Base-by-base conservation (phyloP, 2,797 vertebrate species). In the Apodemus agrarius region DNA sequence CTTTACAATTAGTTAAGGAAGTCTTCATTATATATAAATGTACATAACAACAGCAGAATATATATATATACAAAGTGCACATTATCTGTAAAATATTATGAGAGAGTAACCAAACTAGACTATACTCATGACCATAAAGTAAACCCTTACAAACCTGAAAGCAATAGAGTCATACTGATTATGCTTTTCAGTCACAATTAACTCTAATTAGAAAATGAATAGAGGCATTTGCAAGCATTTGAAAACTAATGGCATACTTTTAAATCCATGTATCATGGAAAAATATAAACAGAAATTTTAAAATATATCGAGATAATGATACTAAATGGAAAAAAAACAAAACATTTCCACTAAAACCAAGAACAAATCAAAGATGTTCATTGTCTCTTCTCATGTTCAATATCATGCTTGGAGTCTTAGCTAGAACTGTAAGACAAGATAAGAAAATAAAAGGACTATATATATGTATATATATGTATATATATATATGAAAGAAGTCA, bases 191-290 rank as follows among this genome's bases (percentile, higher is more conserved):
- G 11, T 69, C 46, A 87, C 29, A 78, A 76, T 59, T 37, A 54
- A 72, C 34, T 96, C 74, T 93, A 87, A 72, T 61, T 87, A 67
- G 76, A 90, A 96, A 80, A 81, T 61, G 52, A 85, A 93, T 6
- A 85, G 16, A 19, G 43, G 54, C 65, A 43, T 84, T 43, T 89
- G 17, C 34, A 80, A 67, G 72, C 40, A 43, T 49, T 52, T 59
- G 17, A 61, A 91, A 93, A 74, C 14, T 84, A 65, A 93, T 5
- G 80, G 21, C 4, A 40, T 43, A 63, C 37, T 79, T 83, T 12
- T 79, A 91, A 78, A 83, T 29, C 17, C 24, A 40, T 63, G 9
- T 17, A 34, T 72, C 26, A 91, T 93, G 43, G 37, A 65, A 74
- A 79, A 84, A 22, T 67, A 89, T 59, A 34, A 90, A 46, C 5